Conservation (phyloP, 1,140 invertebrate species). For the Drosophila setifemur region DNA sequence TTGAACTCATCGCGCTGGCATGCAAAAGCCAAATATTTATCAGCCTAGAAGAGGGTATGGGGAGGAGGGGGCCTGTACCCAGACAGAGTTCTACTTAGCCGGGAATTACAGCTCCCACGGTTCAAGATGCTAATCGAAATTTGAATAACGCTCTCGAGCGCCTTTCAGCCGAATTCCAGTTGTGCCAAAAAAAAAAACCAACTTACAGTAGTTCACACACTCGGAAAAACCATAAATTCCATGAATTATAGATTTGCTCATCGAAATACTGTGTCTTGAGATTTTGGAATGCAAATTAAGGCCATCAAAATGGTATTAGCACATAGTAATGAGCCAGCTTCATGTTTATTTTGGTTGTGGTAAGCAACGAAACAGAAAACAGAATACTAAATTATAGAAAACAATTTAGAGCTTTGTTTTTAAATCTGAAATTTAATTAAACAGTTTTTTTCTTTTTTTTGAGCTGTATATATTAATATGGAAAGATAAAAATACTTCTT, state of each 20-base stretch:
- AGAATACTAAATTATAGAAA: too few species aligned
- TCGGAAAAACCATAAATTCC: conserved; percentile 31
- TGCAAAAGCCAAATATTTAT: conserved; percentile 77
- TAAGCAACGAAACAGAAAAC: too few species aligned
- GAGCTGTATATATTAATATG: too few species aligned
- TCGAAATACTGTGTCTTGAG: background rate
- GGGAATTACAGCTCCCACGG: conserved; percentile 62
- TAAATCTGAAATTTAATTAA: too few species aligned
- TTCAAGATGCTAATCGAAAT: conserved; percentile 69
- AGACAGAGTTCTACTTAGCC: conserved; percentile 22
- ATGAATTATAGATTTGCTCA: conserved; percentile 22
- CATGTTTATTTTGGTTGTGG: too few species aligned
- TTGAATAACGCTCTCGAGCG: conserved; percentile 54
- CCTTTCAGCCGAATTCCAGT: conserved; percentile 18
- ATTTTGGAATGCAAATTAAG: conserved; percentile 8
- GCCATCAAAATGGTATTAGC: conserved; percentile 11
- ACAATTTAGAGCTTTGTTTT: too few species aligned
- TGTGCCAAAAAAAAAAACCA: conserved; percentile 15
- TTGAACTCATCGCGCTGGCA: conserved; percentile 77
- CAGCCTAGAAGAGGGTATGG: conserved; percentile 39
- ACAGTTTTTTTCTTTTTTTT: too few species aligned
- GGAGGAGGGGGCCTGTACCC: background rate
- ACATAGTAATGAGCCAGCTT: background rate
- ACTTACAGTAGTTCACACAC: conserved; percentile 36
- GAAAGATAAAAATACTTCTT: too few species aligned